Conservation (phyloP, 2,888 invertebrate species). For the Troides aeacus region DNA sequence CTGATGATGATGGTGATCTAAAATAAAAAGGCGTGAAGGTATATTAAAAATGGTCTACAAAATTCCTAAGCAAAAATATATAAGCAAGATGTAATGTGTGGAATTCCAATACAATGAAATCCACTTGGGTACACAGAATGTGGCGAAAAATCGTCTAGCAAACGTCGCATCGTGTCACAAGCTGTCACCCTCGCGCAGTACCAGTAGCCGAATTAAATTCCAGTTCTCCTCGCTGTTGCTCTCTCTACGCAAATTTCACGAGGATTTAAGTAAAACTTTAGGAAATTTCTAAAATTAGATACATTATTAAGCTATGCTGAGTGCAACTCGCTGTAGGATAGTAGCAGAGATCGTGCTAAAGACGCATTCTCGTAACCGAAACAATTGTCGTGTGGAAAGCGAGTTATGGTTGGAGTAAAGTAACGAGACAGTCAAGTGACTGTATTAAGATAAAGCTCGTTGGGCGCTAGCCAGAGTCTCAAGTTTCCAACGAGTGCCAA, state of each 20-base stretch:
- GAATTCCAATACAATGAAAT: constrained; percentile 15
- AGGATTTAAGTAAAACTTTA: constrained; percentile 48
- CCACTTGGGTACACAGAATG: constrained; percentile 51
- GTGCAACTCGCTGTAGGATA: constrained; percentile 32
- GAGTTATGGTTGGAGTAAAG: constrained; percentile 63
- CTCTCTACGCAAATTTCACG: constrained; percentile 49
- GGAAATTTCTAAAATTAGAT: constrained; percentile 52
- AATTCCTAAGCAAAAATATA: not conserved
- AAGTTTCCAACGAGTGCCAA: constrained; percentile 69
- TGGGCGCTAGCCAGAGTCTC: constrained; percentile 73
- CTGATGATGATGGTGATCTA: not conserved
- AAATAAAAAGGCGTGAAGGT: not conserved
- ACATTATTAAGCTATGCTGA: constrained; percentile 46
- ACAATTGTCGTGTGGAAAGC: constrained; percentile 63
- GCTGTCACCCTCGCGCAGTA: constrained; percentile 59
- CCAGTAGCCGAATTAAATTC: constrained; percentile 75
- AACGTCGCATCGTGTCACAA: constrained; percentile 62
- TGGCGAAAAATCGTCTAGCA: constrained; percentile 56
- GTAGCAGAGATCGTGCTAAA: constrained; percentile 54
- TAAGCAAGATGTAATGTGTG: not conserved
- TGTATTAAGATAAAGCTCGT: constrained; percentile 74
- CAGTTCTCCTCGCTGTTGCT: constrained; percentile 50
- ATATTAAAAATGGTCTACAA: not conserved
- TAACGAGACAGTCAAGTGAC: constrained; percentile 59
- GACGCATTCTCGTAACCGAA: constrained; percentile 49